Percentiles rank a stretch among this genome's conserved stretches.
Evolutionary conservation across 2,888 invertebrate genomes (phyloP).

Genomic region (Stictocephala bisonia): DNA sequence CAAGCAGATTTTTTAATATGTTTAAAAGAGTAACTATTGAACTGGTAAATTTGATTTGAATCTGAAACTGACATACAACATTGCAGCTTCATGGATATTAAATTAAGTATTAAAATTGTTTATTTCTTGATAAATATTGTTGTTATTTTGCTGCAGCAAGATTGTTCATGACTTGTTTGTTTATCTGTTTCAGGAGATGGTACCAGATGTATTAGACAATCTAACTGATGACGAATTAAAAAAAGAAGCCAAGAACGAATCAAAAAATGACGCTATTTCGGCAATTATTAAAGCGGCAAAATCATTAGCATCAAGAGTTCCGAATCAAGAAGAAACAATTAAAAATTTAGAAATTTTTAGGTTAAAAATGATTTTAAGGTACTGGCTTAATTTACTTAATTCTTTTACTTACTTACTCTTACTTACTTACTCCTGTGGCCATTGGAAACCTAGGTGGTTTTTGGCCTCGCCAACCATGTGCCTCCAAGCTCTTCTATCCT

Average conservation of each 20-base stretch:
- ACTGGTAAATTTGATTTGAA: no score
- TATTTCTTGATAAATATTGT: not conserved
- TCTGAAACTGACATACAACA: no score
- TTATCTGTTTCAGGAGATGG: constrained; percentile 77
- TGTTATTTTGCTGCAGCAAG: not conserved
- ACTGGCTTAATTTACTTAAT: constrained; percentile 43
- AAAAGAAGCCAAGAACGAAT: constrained; percentile 94
- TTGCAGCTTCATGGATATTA: no score
- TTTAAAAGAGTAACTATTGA: no score
- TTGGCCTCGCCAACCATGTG: no score
- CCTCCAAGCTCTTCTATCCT: no score
- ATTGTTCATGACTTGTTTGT: constrained; percentile 11
- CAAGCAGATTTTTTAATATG: no score
- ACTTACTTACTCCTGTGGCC: no score
- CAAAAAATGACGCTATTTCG: constrained; percentile 95
- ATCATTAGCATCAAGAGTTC: constrained; percentile 86
- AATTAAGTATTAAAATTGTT: no score
- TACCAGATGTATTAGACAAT: constrained; percentile 88
- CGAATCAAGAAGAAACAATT: constrained; percentile 84
- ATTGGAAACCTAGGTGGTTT: no score
- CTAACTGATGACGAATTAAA: constrained; percentile 96
- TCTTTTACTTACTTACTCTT: no score
- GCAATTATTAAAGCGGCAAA: constrained; percentile 94
- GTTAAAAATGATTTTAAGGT: constrained; percentile 90
- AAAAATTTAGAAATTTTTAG: constrained; percentile 92